Conservation (phyloP, 92 coral and sea anemone genomes). For the Epizoanthus fatuus region DNA sequence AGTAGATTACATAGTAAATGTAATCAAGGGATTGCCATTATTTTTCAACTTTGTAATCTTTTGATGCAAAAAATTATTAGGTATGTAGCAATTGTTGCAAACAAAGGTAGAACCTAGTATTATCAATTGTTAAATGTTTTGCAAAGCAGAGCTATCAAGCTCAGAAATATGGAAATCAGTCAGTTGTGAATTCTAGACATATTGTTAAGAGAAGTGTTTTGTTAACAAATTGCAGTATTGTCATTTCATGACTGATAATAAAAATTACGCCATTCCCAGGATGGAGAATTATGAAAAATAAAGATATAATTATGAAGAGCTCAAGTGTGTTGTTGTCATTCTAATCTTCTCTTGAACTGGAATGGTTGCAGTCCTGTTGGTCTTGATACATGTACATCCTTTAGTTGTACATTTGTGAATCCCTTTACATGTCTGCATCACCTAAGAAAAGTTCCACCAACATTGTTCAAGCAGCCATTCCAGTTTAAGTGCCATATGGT, state of each 20-base stretch:
- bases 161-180: background rate
- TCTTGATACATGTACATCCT: background rate
- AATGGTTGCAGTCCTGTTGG: slow-evolving; percentile 37
- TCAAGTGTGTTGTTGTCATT: slow-evolving; percentile 68
- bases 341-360: slow-evolving; percentile 89
- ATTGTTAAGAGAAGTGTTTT: background rate
- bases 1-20: background rate
- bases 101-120: background rate
- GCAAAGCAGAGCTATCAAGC: background rate
- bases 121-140: background rate
- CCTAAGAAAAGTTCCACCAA: background rate
- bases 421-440: no score
- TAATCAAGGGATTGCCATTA: background rate
- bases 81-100: slow-evolving; percentile 16
- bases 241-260: slow-evolving; percentile 18
- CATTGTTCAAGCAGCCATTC: slow-evolving; percentile 11
- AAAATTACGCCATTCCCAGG: slow-evolving; percentile 22
- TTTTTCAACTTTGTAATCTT: slow-evolving; percentile 1
- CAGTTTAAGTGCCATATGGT: slow-evolving; percentile 30
- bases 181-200: slow-evolving; percentile 26
- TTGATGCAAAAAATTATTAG: background rate
- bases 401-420: no score
- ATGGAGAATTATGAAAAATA: slow-evolving; percentile 28
- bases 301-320: slow-evolving; percentile 19
- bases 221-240: slow-evolving; percentile 13